Evolutionary conservation across 1,140 invertebrate genomes (phyloP).

Genomic region (Luehdorfia chinensis): DNA sequence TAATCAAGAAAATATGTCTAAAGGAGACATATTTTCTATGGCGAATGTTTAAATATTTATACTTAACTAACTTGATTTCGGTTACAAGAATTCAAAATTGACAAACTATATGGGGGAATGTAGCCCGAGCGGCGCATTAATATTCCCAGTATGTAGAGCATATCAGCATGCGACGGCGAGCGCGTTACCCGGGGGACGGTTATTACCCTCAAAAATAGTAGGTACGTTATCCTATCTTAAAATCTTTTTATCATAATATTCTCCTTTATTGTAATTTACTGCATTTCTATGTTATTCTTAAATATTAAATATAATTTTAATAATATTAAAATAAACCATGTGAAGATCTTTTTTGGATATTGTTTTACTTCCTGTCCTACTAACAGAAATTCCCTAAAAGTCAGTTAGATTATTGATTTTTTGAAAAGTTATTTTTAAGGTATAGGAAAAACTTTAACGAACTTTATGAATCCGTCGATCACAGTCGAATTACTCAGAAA

Average conservation of each 20-base stretch:
- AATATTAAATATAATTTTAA: neutral
- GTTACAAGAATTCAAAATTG: constrained; percentile 24
- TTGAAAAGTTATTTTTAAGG: too few species aligned
- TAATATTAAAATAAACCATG: too few species aligned
- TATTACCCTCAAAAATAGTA: constrained; percentile 35
- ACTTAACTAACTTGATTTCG: constrained; percentile 18
- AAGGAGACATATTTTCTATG: too few species aligned
- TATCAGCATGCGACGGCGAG: constrained; percentile 28
- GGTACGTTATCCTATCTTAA: constrained; percentile 13
- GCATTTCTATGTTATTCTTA: neutral
- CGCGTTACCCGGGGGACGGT: constrained; percentile 22
- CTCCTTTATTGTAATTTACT: constrained; percentile 13
- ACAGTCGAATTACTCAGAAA: too few species aligned
- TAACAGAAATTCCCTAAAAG: too few species aligned
- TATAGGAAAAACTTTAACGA: too few species aligned
- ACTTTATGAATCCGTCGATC: too few species aligned
- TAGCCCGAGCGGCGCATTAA: constrained; percentile 27
- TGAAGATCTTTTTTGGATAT: too few species aligned
- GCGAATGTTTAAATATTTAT: too few species aligned
- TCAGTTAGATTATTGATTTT: too few species aligned
- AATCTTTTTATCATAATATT: constrained; percentile 10
- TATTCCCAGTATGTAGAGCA: constrained; percentile 28
- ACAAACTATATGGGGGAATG: constrained; percentile 23
- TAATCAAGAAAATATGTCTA: too few species aligned
- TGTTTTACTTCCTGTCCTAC: too few species aligned